These are phyloP conservation scores for Campodea augens DNA, from an alignment of 1,140 invertebrate genomes.

Conservation along the genomic window DNA sequence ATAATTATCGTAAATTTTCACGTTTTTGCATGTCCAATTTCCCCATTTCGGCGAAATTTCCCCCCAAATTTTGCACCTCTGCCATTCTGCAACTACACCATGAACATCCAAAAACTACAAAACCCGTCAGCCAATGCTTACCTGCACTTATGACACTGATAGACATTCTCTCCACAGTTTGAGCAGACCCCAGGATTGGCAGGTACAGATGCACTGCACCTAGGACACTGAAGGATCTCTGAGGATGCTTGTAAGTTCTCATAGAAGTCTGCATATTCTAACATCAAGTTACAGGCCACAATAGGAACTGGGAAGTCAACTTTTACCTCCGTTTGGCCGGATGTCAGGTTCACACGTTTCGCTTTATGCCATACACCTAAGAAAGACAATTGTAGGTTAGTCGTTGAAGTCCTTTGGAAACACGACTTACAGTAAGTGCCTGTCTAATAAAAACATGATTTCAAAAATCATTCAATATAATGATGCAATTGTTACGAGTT, in stretches of 20 bases:
- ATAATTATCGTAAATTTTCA: no score
- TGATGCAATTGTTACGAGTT: no score
- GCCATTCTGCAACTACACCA: no score
- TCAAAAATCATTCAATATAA: no score
- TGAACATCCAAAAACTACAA: no score
- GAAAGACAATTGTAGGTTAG: constrained; percentile 6
- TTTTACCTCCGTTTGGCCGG: constrained; percentile 87
- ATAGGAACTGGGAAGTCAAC: constrained; percentile 92
- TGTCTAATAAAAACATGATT: constrained; percentile 7
- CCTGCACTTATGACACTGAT: constrained; percentile 94
- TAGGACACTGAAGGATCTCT: constrained; percentile 86
- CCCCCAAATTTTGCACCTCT: no score
- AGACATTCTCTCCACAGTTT: constrained; percentile 97
- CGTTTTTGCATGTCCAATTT: no score
- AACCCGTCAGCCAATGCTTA: no score
- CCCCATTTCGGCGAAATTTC: no score
- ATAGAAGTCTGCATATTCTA: constrained; percentile 95
- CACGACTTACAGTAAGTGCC: background rate
- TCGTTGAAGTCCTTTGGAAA: background rate
- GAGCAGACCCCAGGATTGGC: constrained; percentile 93
- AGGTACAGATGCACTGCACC: constrained; percentile 87
- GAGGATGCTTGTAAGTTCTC: constrained; percentile 67
- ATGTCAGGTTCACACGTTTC: constrained; percentile 67
- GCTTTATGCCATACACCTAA: constrained; percentile 87
- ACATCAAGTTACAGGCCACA: constrained; percentile 95